phyloP scores from a whole-genome alignment of 2,113 vertebrate species.

The Syngnathus typhle region DNA sequence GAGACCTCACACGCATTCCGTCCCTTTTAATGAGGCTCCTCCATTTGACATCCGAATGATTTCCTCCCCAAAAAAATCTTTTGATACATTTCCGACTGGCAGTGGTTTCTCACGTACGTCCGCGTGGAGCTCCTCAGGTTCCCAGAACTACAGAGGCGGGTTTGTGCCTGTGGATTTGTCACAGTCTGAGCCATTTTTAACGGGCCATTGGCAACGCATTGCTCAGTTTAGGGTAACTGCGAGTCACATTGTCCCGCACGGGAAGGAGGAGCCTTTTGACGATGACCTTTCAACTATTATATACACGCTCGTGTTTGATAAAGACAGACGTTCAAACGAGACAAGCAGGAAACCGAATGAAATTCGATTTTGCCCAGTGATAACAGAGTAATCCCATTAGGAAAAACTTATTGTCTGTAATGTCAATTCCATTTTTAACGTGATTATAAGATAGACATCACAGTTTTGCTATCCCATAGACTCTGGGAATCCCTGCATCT shows the following conservation, averaged over 20 bases:
- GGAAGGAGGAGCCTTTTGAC: background rate
- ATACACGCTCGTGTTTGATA: background rate
- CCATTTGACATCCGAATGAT: too few relatives aligned
- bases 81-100: background rate
- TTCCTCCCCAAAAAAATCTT: background rate
- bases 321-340: constrained; percentile 6
- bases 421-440: constrained; percentile 23
- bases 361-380: constrained; percentile 11
- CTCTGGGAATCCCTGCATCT: constrained; percentile 4
- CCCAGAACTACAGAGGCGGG: constrained; percentile 24
- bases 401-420: constrained; percentile 15
- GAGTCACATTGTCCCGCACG: constrained; percentile 4
- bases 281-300: background rate
- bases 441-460: constrained; percentile 32
- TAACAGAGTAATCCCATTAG: constrained; percentile 23
- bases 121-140: constrained; percentile 15
- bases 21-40: background rate
- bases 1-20: too few relatives aligned
- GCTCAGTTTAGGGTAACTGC: constrained; percentile 23
- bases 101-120: background rate
- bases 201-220: constrained; percentile 47
- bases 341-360: constrained; percentile 16
- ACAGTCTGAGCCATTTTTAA: constrained; percentile 43
- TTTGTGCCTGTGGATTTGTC: constrained; percentile 33
- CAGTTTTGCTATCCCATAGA: constrained; percentile 22